phyloP scores from a whole-genome alignment of 2,797 vertebrate species.

The Synanceia verrucosa region DNA sequence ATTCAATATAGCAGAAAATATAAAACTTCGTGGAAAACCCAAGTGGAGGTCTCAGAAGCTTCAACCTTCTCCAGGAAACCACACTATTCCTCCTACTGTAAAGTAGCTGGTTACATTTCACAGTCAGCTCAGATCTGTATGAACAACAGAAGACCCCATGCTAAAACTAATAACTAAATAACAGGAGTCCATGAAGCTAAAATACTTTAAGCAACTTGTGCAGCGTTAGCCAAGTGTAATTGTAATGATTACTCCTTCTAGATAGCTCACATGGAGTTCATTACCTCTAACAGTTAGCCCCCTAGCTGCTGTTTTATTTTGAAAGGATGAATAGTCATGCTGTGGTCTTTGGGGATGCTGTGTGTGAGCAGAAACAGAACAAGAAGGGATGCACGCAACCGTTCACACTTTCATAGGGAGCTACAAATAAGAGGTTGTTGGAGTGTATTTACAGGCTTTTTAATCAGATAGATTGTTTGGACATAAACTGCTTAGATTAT shows the following conservation, averaged over 20 bases:
- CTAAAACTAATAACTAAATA: conserved; percentile 31
- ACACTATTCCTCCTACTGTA: background rate
- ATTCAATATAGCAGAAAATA: background rate
- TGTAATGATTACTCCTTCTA: conserved; percentile 18
- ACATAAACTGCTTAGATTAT: conserved; percentile 15
- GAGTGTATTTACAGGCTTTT: conserved; percentile 8
- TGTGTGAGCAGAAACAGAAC: background rate
- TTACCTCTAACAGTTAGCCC: conserved; percentile 30
- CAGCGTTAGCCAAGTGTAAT: conserved; percentile 26
- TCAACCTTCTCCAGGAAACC: background rate
- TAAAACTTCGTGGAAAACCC: background rate
- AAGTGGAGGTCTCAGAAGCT: background rate
- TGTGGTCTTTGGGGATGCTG: conserved; percentile 2
- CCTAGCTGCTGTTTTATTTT: conserved; percentile 38
- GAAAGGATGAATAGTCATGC: conserved; percentile 20
- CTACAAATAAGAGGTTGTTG: background rate
- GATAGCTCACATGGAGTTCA: conserved; percentile 27
- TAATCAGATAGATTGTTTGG: conserved; percentile 22
- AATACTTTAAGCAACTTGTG: conserved; percentile 34
- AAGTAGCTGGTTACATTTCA: background rate
- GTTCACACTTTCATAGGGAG: background rate
- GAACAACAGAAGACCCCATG: background rate
- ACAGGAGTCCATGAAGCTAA: background rate
- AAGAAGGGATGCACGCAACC: conserved; percentile 1
- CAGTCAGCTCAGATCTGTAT: background rate